A percentile compares a stretch with the other conserved stretches of the same genome.
Conservation (phyloP, 2,888 invertebrate species). For the Flabesymbios commensalis region DNA sequence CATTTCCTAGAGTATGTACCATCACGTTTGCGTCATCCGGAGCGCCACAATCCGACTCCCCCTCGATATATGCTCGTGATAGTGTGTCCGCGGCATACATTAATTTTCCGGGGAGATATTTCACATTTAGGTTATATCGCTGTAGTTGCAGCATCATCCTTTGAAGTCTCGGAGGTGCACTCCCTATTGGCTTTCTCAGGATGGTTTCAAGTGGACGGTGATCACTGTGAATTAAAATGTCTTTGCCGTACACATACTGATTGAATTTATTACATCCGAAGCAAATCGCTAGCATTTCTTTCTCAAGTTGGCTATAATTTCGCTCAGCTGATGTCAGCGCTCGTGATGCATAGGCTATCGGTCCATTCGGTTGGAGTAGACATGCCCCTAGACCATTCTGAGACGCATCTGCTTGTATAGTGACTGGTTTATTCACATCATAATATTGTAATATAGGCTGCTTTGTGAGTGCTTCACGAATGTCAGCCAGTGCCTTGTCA, state of each 20-base stretch:
- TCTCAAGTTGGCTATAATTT: conserved; percentile 29
- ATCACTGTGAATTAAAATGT: conserved; percentile 27
- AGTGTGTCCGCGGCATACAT: conserved; percentile 36
- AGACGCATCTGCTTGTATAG: conserved; percentile 34
- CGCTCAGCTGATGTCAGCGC: conserved; percentile 29
- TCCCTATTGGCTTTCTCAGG: background rate
- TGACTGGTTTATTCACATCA: conserved; percentile 26
- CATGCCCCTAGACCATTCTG: conserved; percentile 34
- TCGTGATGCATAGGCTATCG: conserved; percentile 31
- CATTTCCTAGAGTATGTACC: conserved; percentile 8
- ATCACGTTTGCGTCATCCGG: conserved; percentile 19
- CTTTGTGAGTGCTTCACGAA: conserved; percentile 16
- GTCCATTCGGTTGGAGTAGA: conserved; percentile 28
- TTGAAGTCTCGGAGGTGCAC: background rate
- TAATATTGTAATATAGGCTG: conserved; percentile 30
- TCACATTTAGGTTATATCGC: background rate
- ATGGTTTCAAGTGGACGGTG: conserved; percentile 9
- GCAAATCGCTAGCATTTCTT: conserved; percentile 33
- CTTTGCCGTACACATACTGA: conserved; percentile 32
- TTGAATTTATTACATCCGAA: conserved; percentile 31
- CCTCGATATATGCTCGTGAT: conserved; percentile 18
- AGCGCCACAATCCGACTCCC: background rate
- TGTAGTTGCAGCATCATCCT: background rate
- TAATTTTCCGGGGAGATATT: conserved; percentile 1
- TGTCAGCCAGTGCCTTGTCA: conserved; percentile 23